Evolutionary conservation across 2,113 vertebrate species (phyloP), one percentile per base, ranked within the genome.

Genomic region (Paratilapia polleni): DNA sequence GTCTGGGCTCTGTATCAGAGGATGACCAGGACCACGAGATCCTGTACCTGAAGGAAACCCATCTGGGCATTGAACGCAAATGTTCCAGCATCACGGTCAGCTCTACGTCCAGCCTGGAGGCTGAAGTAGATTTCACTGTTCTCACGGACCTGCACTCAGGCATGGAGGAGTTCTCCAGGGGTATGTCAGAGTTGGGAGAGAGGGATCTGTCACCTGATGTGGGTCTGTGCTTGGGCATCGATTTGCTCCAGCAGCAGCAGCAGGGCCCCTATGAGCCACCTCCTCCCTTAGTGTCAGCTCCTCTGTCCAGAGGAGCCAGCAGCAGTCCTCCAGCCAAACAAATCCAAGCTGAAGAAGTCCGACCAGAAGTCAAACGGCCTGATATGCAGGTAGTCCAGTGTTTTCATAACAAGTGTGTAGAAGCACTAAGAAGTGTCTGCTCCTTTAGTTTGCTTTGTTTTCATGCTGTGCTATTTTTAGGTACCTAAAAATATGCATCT

Each of bases 21-120:
- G 98, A 98, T 20, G 98, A 98, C 90, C 98, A 97, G 92, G 98
- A 99, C 94, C 97, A 96, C 62, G 98, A 97, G 13, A 94, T 96
- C 0, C 96, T 97, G 24, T 98, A 98, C 93, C 95, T 98, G 92
- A 99, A 98, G 93, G 98, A 99, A 93, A 98, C 97, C 90, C 98
- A 99, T 90, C 95, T 99, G 92, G 97, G 97, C 89, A 99, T 99
- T 0, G 98, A 99, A 90, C 97, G 98, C 77, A 99, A 99, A 93
- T 98, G 97, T 92, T 99, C 98, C 93, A 99, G 97, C 95, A 98
- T 99, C 94, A 98, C 97, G 0, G 98, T 99, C 93, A 99, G 98
- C 94, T 99, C 98, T 6, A 99, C 98, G 0, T 99, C 97, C 90
- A 98, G 97, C 93, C 94, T 98, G 87, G 98, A 99, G 90, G 98